Evolutionary conservation across 2,888 invertebrate genomes (phyloP).

Genomic region (Plebejus argus): DNA sequence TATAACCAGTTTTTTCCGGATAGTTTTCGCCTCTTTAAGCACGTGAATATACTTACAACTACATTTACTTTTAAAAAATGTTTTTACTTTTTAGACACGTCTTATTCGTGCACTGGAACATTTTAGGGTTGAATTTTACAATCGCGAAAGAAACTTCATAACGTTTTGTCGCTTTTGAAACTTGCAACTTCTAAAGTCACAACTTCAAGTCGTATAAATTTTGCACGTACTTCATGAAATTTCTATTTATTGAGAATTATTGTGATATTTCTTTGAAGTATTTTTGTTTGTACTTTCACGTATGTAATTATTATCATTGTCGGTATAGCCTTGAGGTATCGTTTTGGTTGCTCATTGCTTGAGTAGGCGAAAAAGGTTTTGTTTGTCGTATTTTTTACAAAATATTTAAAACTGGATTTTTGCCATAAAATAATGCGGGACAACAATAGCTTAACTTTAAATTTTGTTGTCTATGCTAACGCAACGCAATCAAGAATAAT

Average conservation of each 20-base stretch:
- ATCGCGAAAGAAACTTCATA: slow-evolving; percentile 54
- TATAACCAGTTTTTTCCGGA: background rate
- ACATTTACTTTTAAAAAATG: slow-evolving; percentile 9
- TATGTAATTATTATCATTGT: background rate
- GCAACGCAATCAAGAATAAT: too few relatives aligned
- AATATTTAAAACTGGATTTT: too few relatives aligned
- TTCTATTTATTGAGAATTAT: slow-evolving; percentile 26
- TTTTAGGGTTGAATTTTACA: slow-evolving; percentile 51
- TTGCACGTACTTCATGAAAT: slow-evolving; percentile 32
- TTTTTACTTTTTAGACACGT: slow-evolving; percentile 60
- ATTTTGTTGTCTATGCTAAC: too few relatives aligned
- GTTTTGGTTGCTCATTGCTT: background rate
- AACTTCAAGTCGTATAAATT: slow-evolving; percentile 49
- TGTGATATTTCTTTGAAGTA: slow-evolving; percentile 3
- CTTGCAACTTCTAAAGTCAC: slow-evolving; percentile 52
- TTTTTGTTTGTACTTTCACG: background rate
- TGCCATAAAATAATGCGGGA: too few relatives aligned
- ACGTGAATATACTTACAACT: background rate
- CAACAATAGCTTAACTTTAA: too few relatives aligned
- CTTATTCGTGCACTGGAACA: slow-evolving; percentile 42
- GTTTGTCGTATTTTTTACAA: too few relatives aligned
- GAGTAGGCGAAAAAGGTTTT: too few relatives aligned
- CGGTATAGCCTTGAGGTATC: background rate
- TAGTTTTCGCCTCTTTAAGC: background rate
- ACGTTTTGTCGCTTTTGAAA: slow-evolving; percentile 47